Base-by-base conservation (phyloP, 2,888 invertebrate species). In the Erebia ligea region DNA sequence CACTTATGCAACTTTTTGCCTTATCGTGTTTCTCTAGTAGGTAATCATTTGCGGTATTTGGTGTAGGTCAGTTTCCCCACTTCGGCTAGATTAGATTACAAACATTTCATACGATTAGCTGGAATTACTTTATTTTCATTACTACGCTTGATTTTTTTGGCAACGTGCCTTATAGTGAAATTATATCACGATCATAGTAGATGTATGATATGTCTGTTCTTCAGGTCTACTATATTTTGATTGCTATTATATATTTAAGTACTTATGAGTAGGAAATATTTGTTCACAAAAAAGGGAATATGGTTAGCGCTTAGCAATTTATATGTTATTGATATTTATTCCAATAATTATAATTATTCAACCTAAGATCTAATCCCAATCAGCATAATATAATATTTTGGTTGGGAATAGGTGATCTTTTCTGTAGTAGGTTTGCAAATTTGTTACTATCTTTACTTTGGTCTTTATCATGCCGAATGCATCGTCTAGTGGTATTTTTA, bases 1-100 rank as follows among this genome's bases (percentile, higher is more conserved):
- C 78, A 78, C 78, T 87, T 87, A 83, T 84, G 86, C 83, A 88
- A 87, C 79, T 84, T 87, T 88, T 84, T 82, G 82, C 80, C 76
- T 80, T 78, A 76, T 79, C 79, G 73, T 78, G 77, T 84, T 86
- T 86, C 88, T 86, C 87, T 70, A 79, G 34, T 34, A 3, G 34
- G 81, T 81, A 81, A 77, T 82, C 80, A 83, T 83, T 78, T 79
- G 82, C 80, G 80, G 81, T 81, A 80, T 82, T 90, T 90, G 88
- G 77, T 86, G 84, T 90, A 92, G 92, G 92, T 92, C 91, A 91
- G 91, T 89, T 87, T 84, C 83, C 82, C 72, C 80, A 82, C 80
- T 80, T 77, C 78, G 76, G 77, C 65, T 75, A 84, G 90, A 91
- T 91, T 87, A 91, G 90, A 91, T 90, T 90, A 86, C 88, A 76